Conservation (phyloP, 2,888 invertebrate genomes). For the Syrphus vitripennis region DNA sequence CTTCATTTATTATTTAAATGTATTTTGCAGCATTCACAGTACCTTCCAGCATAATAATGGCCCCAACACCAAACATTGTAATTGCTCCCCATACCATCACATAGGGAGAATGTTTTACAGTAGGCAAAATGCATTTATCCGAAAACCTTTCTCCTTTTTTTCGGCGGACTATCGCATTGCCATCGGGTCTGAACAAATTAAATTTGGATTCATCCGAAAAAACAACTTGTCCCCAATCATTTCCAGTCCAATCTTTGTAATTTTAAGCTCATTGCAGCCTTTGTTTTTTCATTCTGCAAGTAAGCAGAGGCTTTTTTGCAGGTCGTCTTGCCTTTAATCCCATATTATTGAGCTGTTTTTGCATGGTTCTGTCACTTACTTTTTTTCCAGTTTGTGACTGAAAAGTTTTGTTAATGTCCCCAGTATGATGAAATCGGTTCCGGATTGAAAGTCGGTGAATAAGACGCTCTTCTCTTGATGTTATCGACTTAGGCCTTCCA, state of each 20-base stretch:
- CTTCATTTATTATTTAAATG: too few relatives aligned
- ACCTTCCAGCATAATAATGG: too few relatives aligned
- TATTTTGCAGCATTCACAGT: too few relatives aligned
- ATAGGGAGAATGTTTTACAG: too few relatives aligned
- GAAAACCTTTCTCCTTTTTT: too few relatives aligned
- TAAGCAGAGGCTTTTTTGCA: not conserved
- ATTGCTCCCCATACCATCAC: too few relatives aligned
- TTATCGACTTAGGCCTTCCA: not conserved
- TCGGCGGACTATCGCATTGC: too few relatives aligned
- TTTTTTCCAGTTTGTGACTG: not conserved
- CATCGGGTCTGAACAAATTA: too few relatives aligned
- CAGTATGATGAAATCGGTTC: not conserved
- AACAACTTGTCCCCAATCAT: not conserved
- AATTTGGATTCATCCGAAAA: too few relatives aligned
- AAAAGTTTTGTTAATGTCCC: not conserved
- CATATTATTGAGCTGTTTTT: not conserved
- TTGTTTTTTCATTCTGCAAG: not conserved
- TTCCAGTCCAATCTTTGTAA: not conserved
- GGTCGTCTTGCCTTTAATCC: not conserved
- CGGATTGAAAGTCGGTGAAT: not conserved
- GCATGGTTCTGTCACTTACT: not conserved
- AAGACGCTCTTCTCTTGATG: not conserved
- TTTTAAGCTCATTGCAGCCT: not conserved
- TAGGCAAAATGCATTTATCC: too few relatives aligned
- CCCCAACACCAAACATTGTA: too few relatives aligned